Conservation (phyloP, 2,113 vertebrate genomes). For the Gambusia affinis region DNA sequence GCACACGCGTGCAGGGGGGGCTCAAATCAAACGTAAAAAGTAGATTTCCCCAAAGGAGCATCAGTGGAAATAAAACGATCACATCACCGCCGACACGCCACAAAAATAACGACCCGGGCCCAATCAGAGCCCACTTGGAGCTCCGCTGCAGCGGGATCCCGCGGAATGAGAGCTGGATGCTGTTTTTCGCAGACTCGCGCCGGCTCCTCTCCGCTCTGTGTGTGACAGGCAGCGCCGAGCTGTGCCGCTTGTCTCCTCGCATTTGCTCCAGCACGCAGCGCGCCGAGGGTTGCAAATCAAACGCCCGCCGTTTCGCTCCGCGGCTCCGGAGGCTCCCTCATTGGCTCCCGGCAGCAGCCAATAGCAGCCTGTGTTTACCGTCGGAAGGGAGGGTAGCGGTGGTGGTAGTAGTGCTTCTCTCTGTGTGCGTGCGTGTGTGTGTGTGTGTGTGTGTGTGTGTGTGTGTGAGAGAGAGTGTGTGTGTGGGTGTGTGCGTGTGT, state of each 20-base stretch:
- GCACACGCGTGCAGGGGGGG: conserved; percentile 17
- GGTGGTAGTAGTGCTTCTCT: neutral
- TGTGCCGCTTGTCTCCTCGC: conserved; percentile 61
- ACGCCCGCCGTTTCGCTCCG: conserved; percentile 78
- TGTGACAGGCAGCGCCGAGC: conserved; percentile 20
- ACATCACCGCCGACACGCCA: conserved; percentile 46
- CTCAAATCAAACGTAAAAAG: conserved; percentile 17
- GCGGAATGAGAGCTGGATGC: conserved; percentile 36
- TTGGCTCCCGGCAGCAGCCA: conserved; percentile 81
- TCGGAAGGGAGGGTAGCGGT: conserved; percentile 14
- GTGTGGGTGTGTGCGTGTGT: conserved; percentile 1
- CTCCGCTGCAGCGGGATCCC: conserved; percentile 45
- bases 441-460: neutral
- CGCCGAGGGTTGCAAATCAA: conserved; percentile 76
- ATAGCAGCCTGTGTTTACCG: conserved; percentile 80
- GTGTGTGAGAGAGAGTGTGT: neutral
- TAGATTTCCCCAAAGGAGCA: conserved; percentile 58
- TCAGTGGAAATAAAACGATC: conserved; percentile 53
- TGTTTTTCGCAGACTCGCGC: conserved; percentile 41
- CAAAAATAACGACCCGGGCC: conserved; percentile 30
- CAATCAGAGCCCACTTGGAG: conserved; percentile 35
- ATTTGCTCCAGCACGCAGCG: conserved; percentile 55
- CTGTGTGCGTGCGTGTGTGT: neutral
- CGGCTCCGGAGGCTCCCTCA: conserved; percentile 61
- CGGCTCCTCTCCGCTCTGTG: conserved; percentile 17